Base-by-base conservation (phyloP, 92 coral and sea anemone species). In the Galaxea fascicularis region DNA sequence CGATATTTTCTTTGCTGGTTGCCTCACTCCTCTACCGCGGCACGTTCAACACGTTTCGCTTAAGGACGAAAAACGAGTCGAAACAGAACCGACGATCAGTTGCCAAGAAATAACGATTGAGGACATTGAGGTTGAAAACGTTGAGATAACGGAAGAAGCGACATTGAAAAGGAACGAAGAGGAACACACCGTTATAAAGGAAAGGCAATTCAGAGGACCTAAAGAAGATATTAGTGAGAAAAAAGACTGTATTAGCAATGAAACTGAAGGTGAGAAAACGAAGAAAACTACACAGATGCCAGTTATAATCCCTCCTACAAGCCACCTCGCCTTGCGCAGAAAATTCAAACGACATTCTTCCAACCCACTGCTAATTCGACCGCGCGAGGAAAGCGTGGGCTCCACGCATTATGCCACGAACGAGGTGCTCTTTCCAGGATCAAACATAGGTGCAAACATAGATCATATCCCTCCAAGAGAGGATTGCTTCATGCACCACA, bases 291-390 rank as follows among this genome's bases (percentile, higher is more conserved):
- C 17, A 49, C 14, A 49, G 56, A 49, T 49, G 56, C 0, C 56
- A 15, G 11, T 11, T 8, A 17, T 20, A 29, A 44, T 41, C 7
- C 57, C 76, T 41, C 18, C 76, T 8, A 45, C 22, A 46, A 24
- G 76, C 11, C n/a, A 71, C 22, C 76, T 70, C 17, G 74, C 74
- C 22, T 24, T 71, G 54, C 29, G 58, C 57, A 53, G 25, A 20
- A 30, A 29, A 29, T 11, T 66, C 8, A 66, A 31, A 21, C 72
- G 76, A 11, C 51, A 39, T 21, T 11, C 10, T 45, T 71, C 76
- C 57, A 71, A 12, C 4, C 31, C 8, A 8, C 46, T 71, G 76
- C 31, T 57, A 10, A 30, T 15, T 35, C 2, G 41, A 35, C 2
- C 41, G 41, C 6, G 41, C 6, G 41, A 2, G 41, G 6, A 35